phyloP scores from a whole-genome alignment of 2,113 vertebrate species.

The Halichoerus grypus region DNA sequence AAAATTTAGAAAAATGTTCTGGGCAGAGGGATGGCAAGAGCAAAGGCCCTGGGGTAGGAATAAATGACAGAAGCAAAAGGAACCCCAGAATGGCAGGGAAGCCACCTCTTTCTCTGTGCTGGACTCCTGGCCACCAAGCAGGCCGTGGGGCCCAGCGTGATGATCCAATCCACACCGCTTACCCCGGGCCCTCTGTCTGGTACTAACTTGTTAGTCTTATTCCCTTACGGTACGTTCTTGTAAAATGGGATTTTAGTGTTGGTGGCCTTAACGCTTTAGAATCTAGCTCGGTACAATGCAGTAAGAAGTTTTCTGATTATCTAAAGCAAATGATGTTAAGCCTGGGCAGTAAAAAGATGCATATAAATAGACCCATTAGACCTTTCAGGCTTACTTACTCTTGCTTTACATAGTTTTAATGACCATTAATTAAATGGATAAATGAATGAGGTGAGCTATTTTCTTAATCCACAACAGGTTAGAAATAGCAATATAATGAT shows the following conservation, averaged over 20 bases:
- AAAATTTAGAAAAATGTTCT: neutral
- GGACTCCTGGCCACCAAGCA: neutral
- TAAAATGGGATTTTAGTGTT: neutral
- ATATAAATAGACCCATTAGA: neutral
- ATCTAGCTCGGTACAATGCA: neutral
- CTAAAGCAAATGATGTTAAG: neutral
- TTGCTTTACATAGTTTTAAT: neutral
- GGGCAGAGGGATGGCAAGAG: neutral
- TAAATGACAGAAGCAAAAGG: neutral
- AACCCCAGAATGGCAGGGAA: neutral
- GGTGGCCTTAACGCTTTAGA: neutral
- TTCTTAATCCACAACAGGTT: neutral
- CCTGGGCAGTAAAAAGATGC: neutral
- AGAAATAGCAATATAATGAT: neutral
- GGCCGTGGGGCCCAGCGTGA: neutral
- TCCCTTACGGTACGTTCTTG: neutral
- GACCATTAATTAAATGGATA: neutral
- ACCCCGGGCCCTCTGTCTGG: neutral
- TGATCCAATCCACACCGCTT: fast-evolving
- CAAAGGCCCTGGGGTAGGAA: neutral
- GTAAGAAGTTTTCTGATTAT: neutral
- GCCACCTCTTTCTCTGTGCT: neutral
- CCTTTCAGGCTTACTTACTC: neutral
- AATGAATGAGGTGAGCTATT: neutral
- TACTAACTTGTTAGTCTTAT: neutral